Base-by-base conservation (phyloP, 2,888 invertebrate species). In the Hypercompe scribonia region DNA sequence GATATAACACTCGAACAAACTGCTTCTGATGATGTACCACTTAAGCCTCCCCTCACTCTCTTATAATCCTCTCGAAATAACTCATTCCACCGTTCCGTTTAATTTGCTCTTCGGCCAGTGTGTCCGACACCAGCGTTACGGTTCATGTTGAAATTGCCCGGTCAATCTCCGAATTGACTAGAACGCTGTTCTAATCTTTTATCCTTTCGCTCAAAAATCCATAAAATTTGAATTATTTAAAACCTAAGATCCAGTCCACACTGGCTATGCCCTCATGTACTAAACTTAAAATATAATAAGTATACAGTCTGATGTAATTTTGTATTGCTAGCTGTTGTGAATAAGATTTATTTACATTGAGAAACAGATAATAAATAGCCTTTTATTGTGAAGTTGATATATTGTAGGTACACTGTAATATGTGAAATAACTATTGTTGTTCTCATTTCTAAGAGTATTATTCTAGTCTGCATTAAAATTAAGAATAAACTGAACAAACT, bases 401-500 rank as follows among this genome's bases (percentile, higher is more conserved):
- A 89, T 90, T 86, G 94, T 94, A 95, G 95, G 91, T 93, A 95
- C 95, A 95, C 94, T 94, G 91, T 94, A 92, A 94, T 90, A 94
- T 94, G 93, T 94, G 94, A 95, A 94, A 94, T 94, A 94, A 94
- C 93, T 94, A 94, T 94, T 94, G 95, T 95, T 95, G 95, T 95
- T 95, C 94, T 95, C 93, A 95, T 95, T 95, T 95, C 94, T 94
- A 95, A 95, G 95, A 95, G 95, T 95, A 95, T 95, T 95, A 95
- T 95, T 95, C 95, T 95, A 95, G 95, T 95, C 95, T 95, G 95
- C 95, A 95, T 95, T 95, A 95, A 94, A 94, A 90, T 95, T 95
- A 95, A 95, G 95, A 94, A 95, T 95, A 95, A 95, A 95, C 90
- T 92, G 94, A 95, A 94, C 94, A 94, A 94, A 93, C 88, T 92